These are phyloP conservation scores for Sander vitreus DNA, from an alignment of 2,113 vertebrate species.

Conservation along the genomic window DNA sequence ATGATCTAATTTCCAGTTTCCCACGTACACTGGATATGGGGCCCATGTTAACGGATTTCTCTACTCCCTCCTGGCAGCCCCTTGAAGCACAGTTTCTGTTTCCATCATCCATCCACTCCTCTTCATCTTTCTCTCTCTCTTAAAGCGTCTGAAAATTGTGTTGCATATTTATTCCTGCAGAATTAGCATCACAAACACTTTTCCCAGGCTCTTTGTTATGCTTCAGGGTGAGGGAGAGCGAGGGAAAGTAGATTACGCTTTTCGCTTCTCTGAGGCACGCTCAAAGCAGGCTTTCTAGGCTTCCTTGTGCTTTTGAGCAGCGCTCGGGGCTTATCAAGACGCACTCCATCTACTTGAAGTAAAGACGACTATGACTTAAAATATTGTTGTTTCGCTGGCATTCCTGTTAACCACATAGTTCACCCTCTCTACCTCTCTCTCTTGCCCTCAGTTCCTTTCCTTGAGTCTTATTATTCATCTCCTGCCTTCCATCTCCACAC, in stretches of 20 bases:
- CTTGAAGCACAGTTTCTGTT: conserved; percentile 56
- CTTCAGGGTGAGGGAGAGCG: conserved; percentile 68
- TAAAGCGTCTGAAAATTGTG: conserved; percentile 65
- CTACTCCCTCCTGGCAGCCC: conserved; percentile 47
- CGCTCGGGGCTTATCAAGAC: conserved; percentile 64
- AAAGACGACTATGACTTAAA: conserved; percentile 57
- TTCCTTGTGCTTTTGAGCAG: conserved; percentile 60
- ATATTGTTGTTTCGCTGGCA: conserved; percentile 41
- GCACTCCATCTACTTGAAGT: conserved; percentile 47
- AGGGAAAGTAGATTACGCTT: conserved; percentile 72
- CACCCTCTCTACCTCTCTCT: background rate
- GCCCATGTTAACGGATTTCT: conserved; percentile 50
- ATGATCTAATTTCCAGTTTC: conserved; percentile 45
- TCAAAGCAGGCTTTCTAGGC: conserved; percentile 73
- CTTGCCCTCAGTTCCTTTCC: conserved; percentile 13
- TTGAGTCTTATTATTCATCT: conserved; percentile 41
- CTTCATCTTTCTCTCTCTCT: conserved; percentile 52
- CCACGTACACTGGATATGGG: conserved; percentile 1
- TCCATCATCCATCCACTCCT: conserved; percentile 37
- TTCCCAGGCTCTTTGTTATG: conserved; percentile 70
- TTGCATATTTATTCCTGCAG: conserved; percentile 75
- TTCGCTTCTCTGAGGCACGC: conserved; percentile 63
- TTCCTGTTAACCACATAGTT: conserved; percentile 29
- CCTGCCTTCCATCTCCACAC: background rate
- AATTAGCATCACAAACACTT: conserved; percentile 80